Percentiles rank a stretch among this genome's conserved stretches.
phyloP scores from a whole-genome alignment of 2,797 vertebrate genomes.

The Sternotherus odoratus region DNA sequence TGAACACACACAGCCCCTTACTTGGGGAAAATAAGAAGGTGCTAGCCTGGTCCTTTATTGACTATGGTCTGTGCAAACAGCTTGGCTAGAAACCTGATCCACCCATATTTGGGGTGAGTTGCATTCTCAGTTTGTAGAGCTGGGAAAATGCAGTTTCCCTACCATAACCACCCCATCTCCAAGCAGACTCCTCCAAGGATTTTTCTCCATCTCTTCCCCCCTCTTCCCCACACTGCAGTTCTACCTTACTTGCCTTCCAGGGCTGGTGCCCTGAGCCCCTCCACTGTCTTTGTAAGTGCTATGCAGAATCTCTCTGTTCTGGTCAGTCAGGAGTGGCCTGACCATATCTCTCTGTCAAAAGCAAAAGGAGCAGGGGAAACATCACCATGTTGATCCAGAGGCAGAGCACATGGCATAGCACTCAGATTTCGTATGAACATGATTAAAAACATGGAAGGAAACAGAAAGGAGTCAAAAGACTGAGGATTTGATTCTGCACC shows the following conservation, averaged over 20 bases:
- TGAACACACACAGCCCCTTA: background rate
- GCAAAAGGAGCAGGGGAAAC: background rate
- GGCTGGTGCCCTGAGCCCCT: background rate
- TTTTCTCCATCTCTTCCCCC: background rate
- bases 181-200: background rate
- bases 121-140: background rate
- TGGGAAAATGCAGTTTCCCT: background rate
- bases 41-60: background rate
- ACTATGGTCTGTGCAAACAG: background rate
- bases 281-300: background rate
- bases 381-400: background rate
- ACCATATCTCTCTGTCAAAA: background rate
- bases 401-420: background rate
- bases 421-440: background rate
- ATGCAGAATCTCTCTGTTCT: background rate
- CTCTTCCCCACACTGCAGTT: background rate
- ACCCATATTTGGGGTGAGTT: background rate
- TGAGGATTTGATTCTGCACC: background rate
- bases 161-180: background rate
- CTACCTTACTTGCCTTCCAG: background rate
- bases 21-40: background rate
- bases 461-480: background rate
- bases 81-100: background rate
- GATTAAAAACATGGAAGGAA: background rate
- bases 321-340: background rate